Evolutionary conservation across 2,888 invertebrate genomes (phyloP).

Genomic region (Drosophila siamana): DNA sequence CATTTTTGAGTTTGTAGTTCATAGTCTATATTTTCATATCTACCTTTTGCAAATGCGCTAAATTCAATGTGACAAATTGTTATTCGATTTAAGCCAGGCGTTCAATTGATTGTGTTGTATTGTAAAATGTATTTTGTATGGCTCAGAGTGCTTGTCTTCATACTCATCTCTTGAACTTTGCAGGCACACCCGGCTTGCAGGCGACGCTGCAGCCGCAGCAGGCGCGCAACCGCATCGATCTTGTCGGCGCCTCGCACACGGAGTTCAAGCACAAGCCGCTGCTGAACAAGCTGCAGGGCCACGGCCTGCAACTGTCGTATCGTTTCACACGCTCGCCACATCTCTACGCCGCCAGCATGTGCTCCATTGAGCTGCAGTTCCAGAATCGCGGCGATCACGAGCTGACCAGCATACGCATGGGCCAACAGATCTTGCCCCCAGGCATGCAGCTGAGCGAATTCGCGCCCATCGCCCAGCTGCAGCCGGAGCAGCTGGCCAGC

Average conservation of each 20-base stretch:
- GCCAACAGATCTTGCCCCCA: constrained; percentile 87
- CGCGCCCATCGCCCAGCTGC: constrained; percentile 88
- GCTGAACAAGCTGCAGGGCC: constrained; percentile 90
- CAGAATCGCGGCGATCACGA: constrained; percentile 89
- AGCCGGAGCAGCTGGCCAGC: constrained; percentile 88
- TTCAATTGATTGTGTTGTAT: too few species aligned
- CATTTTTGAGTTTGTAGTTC: too few species aligned
- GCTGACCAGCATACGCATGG: constrained; percentile 87
- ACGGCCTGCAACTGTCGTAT: constrained; percentile 88
- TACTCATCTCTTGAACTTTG: background rate
- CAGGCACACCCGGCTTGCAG: constrained; percentile 72
- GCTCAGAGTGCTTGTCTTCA: too few species aligned
- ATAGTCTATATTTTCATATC: too few species aligned
- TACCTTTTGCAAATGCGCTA: too few species aligned
- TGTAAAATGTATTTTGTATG: too few species aligned
- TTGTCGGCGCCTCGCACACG: constrained; percentile 88
- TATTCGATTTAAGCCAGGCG: too few species aligned
- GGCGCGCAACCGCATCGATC: constrained; percentile 85
- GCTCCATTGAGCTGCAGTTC: constrained; percentile 92
- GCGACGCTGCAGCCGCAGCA: constrained; percentile 67
- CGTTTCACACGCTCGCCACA: constrained; percentile 93
- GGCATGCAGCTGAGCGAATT: constrained; percentile 92
- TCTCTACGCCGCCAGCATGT: constrained; percentile 92
- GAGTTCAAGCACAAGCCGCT: constrained; percentile 88
- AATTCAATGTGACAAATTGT: too few species aligned